phyloP scores from a whole-genome alignment of 1,140 invertebrate genomes.

The Panagrolaimus sp. region DNA sequence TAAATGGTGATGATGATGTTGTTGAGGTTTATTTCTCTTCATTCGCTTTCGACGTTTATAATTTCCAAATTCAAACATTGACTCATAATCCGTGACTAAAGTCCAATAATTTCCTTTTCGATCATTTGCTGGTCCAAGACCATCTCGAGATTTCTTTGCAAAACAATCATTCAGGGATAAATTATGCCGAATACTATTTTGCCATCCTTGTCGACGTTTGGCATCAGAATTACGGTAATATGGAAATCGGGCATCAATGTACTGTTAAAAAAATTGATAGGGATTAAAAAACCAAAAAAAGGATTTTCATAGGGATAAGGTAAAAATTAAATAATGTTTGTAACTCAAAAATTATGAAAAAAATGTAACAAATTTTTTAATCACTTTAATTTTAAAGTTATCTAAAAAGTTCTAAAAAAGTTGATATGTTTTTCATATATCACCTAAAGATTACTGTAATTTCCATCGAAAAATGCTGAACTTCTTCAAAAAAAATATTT shows the following conservation, averaged over 20 bases:
- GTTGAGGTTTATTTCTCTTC: constrained; percentile 2
- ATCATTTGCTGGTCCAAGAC: constrained; percentile 60
- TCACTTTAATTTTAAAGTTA: no score
- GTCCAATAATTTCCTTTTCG: constrained; percentile 69
- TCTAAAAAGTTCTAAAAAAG: no score
- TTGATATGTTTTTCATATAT: no score
- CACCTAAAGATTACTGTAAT: no score
- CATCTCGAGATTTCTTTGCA: constrained; percentile 69
- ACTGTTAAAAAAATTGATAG: constrained; percentile 60
- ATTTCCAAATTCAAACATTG: constrained; percentile 96
- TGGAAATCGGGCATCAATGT: constrained; percentile 94
- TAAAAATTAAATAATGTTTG: no score
- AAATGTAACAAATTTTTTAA: no score
- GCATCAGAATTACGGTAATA: constrained; percentile 77
- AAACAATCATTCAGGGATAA: constrained; percentile 96
- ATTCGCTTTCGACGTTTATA: constrained; percentile 68
- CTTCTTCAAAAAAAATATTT: no score
- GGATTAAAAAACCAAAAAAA: no score
- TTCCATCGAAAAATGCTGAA: no score
- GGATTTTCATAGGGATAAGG: no score
- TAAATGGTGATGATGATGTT: no score
- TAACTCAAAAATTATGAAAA: no score
- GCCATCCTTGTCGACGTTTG: constrained; percentile 76
- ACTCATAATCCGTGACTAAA: constrained; percentile 73
- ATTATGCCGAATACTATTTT: constrained; percentile 94